A percentile compares a stretch with the other conserved stretches of the same genome.
Conservation (phyloP, 53 echinoderm and acorn worm species). For the Echinarachnius parma region DNA sequence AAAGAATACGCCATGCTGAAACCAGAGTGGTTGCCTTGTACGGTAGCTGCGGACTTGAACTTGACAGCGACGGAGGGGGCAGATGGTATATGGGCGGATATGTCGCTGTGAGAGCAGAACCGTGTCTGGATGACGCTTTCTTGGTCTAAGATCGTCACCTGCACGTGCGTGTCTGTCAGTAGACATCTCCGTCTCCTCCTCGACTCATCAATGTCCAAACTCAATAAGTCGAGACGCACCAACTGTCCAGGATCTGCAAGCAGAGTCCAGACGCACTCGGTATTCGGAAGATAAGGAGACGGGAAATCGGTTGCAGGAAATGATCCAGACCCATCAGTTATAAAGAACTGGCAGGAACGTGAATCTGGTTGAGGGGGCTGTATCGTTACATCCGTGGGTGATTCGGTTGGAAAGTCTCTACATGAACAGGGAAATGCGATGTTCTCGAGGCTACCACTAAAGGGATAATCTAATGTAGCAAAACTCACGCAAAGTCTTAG, state of each 20-base stretch:
- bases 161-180: slow-evolving; percentile 25
- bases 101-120: slow-evolving; percentile 16
- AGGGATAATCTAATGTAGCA: neutral
- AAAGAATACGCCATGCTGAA: slow-evolving; percentile 21
- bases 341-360: neutral
- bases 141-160: slow-evolving; percentile 19
- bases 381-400: too few relatives aligned
- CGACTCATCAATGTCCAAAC: slow-evolving; percentile 4
- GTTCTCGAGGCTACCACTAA: slow-evolving; percentile 6
- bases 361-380: neutral
- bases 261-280: slow-evolving; percentile 32
- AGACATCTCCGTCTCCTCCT: slow-evolving; percentile 17
- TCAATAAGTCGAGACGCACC: slow-evolving; percentile 9
- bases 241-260: neutral
- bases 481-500: slow-evolving; percentile 24
- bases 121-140: slow-evolving; percentile 11
- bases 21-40: slow-evolving; percentile 4
- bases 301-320: slow-evolving; percentile 13
- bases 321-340: slow-evolving; percentile 7
- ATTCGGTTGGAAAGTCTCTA: too few relatives aligned
- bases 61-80: slow-evolving; percentile 16
- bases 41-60: slow-evolving; percentile 2
- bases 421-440: slow-evolving; percentile 24
- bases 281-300: slow-evolving; percentile 20
- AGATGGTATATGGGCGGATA: slow-evolving; percentile 8